Percentiles rank a stretch among this genome's conserved stretches.
Evolutionary conservation across 2,888 invertebrate genomes (phyloP).

Genomic region (Agrochola macilenta): DNA sequence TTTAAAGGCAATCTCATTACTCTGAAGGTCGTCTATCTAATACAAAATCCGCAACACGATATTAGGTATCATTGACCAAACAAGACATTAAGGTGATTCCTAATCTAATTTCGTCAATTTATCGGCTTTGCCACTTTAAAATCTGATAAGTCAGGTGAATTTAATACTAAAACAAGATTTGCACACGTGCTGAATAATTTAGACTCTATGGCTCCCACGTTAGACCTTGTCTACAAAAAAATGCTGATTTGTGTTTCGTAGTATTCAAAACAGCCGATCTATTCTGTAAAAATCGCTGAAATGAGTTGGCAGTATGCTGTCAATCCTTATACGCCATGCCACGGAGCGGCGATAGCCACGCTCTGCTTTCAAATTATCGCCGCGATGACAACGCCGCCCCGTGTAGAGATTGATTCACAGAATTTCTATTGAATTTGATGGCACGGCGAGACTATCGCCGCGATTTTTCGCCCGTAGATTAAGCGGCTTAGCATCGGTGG

Average conservation of each 20-base stretch:
- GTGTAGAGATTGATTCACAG: too few species aligned
- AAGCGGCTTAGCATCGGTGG: too few species aligned
- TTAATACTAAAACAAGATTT: conserved; percentile 43
- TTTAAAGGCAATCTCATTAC: conserved; percentile 34
- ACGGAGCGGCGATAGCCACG: too few species aligned
- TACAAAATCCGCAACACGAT: not conserved
- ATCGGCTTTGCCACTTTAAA: conserved; percentile 49
- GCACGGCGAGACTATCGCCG: too few species aligned
- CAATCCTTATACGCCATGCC: too few species aligned
- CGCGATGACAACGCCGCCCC: too few species aligned
- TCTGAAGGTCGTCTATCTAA: not conserved
- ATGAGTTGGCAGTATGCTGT: too few species aligned
- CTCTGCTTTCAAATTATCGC: too few species aligned
- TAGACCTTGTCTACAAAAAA: conserved; percentile 11
- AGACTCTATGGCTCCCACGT: conserved; percentile 18
- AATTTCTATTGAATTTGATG: too few species aligned
- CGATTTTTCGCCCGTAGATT: too few species aligned
- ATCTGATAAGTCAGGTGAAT: conserved; percentile 56
- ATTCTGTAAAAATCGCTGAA: too few species aligned
- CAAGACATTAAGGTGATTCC: conserved; percentile 31
- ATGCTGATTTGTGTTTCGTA: not conserved
- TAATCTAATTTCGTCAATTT: conserved; percentile 53
- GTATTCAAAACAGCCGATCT: not conserved
- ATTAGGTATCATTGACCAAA: conserved; percentile 21
- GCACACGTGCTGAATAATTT: conserved; percentile 46